These are phyloP conservation scores for Euura lappo DNA, from an alignment of 1,140 invertebrate species.

Conservation along the genomic window DNA sequence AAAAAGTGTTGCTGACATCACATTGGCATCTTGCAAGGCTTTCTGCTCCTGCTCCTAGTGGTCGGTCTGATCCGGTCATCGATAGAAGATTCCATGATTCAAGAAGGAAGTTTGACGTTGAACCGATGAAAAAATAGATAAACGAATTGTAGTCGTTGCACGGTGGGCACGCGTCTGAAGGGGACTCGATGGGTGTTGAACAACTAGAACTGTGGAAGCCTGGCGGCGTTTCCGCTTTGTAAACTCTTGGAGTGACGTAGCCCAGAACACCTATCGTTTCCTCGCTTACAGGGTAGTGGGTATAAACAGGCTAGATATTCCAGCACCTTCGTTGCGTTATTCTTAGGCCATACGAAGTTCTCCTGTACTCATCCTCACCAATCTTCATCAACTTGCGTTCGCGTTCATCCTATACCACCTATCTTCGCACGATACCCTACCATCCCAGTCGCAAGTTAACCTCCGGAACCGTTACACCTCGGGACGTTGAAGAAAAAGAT, in stretches of 20 bases:
- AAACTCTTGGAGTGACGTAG: slow-evolving; percentile 38
- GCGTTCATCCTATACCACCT: background rate
- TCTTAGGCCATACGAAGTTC: slow-evolving; percentile 14
- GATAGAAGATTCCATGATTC: too few species aligned
- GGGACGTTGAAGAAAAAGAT: too few species aligned
- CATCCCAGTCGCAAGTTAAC: slow-evolving; percentile 1
- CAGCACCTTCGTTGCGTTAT: slow-evolving; percentile 19
- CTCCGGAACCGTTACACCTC: background rate
- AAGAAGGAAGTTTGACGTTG: too few species aligned
- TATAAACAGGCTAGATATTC: slow-evolving; percentile 3
- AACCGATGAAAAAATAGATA: too few species aligned
- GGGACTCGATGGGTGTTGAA: background rate
- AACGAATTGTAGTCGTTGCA: background rate
- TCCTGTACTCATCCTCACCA: background rate
- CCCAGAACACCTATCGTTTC: slow-evolving; percentile 34
- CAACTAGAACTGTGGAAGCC: background rate
- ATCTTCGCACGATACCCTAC: background rate
- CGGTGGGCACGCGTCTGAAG: background rate
- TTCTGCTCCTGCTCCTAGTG: too few species aligned
- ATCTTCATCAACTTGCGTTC: background rate
- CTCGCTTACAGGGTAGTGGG: slow-evolving; percentile 2
- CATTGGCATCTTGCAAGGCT: too few species aligned
- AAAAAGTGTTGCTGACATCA: too few species aligned
- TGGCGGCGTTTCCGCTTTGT: slow-evolving; percentile 16
- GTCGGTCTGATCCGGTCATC: too few species aligned